Evolutionary conservation across 2,888 invertebrate genomes (phyloP).

Genomic region (Drosophila demipolita): DNA sequence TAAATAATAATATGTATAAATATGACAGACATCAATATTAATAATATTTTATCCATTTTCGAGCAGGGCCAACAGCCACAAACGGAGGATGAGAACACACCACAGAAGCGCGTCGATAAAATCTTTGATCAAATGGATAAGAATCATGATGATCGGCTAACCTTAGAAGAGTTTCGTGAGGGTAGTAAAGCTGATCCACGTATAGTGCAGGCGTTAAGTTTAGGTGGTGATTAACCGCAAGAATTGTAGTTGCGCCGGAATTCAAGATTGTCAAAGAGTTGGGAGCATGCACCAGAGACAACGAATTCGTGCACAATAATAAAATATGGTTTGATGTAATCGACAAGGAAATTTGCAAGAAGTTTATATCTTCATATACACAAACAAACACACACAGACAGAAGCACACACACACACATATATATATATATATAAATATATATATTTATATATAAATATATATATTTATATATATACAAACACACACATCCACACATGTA

Average conservation of each 20-base stretch:
- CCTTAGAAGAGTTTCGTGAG: constrained; percentile 98
- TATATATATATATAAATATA: constrained; percentile 11
- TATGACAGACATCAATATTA: constrained; percentile 3
- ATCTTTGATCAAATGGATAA: constrained; percentile 99
- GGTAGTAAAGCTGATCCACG: constrained; percentile 99
- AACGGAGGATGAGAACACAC: constrained; percentile 95
- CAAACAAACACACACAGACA: constrained; percentile 11
- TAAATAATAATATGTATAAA: too few species aligned
- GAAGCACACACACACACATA: constrained; percentile 6
- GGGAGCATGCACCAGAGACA: constrained; percentile 50
- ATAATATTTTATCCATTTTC: constrained; percentile 82
- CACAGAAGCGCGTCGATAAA: constrained; percentile 98
- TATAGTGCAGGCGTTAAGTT: constrained; percentile 97
- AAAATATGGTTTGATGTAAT: constrained; percentile 40
- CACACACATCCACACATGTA: constrained; percentile 33
- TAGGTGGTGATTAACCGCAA: constrained; percentile 93
- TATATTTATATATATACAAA: constrained; percentile 13
- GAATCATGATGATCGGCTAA: constrained; percentile 96
- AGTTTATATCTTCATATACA: constrained; percentile 25
- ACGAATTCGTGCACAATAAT: constrained; percentile 58
- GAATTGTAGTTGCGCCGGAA: constrained; percentile 86
- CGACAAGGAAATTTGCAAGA: constrained; percentile 29
- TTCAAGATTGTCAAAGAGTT: constrained; percentile 92
- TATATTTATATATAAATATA: constrained; percentile 10
- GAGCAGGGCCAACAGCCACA: constrained; percentile 96